Base-by-base conservation (phyloP, 2,888 invertebrate genomes). In the Deilephila porcellus region DNA sequence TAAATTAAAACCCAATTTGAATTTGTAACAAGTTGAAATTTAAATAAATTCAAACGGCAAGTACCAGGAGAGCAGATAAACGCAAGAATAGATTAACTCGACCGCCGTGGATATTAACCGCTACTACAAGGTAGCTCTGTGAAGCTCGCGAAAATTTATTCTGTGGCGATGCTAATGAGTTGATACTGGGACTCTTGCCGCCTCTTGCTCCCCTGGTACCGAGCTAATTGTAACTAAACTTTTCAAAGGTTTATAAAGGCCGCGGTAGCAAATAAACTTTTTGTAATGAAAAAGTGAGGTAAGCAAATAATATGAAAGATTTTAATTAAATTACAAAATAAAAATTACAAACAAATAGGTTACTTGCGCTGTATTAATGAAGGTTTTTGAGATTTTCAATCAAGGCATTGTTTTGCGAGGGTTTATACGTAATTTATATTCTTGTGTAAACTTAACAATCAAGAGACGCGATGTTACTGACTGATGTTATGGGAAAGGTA, bases 141-240 rank as follows among this genome's bases (percentile, higher is more conserved):
- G 76, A 74, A 76, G 76, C 76, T 73, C 76, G 74, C 73, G 73
- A 75, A 80, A 86, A 82, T 82, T 76, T 86, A 86, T 85, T 83
- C 83, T 75, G 80, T 78, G 80, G 81, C 77, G 76, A 85, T 85
- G 85, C 83, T 86, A 88, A 88, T 86, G 85, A 87, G 85, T 77
- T 82, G 80, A 80, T 83, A 80, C 79, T 79, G 80, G 79, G 74
- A 71, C 76, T 78, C 79, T 77, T 73, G 64, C 73, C 71, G 75
- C 64, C 76, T 74, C 76, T 73, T 84, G 75, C 71, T 79, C 60
- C 74, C 79, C 82, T 85, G 78, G 82, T 85, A 83, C 77, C 73
- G 74, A 72, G 75, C 75, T 79, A 81, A 83, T 82, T 84, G 79
- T 76, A 73, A 62, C 19, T 53, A 20, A 73, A 76, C 70, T 78